These are phyloP conservation scores for Ptychodera flava DNA, from an alignment of 35 echinoderm and acorn worm species.

Conservation along the genomic window DNA sequence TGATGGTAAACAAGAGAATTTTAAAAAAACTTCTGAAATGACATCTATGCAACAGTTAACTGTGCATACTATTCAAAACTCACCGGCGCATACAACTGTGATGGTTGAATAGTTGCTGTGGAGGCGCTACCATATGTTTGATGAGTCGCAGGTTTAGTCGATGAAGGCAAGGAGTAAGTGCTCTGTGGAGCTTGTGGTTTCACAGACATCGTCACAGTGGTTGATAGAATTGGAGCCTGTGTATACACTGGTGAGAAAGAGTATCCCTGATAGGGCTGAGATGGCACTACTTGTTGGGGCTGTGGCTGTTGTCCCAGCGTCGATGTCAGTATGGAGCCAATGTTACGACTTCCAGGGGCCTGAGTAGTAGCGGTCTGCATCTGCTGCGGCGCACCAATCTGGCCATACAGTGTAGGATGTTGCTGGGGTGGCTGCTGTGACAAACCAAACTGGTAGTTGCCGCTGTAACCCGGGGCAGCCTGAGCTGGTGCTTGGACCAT, in stretches of 20 bases:
- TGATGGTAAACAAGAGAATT: no score
- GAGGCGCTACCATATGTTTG: neutral
- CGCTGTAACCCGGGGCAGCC: neutral
- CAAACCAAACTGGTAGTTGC: neutral
- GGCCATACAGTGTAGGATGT: neutral
- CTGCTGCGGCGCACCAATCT: neutral
- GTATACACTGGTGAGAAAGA: conserved; percentile 6
- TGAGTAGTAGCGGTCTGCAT: neutral
- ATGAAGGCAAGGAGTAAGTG: neutral
- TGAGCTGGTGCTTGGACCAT: neutral
- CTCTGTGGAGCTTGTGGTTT: neutral
- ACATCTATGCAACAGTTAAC: no score
- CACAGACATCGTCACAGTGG: neutral
- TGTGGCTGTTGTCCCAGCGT: neutral
- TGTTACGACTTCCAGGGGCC: neutral
- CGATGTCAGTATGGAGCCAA: neutral
- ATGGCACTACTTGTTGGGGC: neutral
- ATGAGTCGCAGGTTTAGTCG: conserved; percentile 2
- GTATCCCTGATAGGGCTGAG: neutral
- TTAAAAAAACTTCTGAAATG: no score
- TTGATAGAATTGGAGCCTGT: neutral
- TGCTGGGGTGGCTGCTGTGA: neutral
- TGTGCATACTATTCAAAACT: no score
- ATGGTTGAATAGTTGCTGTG: neutral
- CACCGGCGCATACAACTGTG: conserved; percentile 5